A percentile compares a stretch with the other conserved stretches of the same genome.
phyloP scores from a whole-genome alignment of 1,140 invertebrate species.

The Delia radicum region DNA sequence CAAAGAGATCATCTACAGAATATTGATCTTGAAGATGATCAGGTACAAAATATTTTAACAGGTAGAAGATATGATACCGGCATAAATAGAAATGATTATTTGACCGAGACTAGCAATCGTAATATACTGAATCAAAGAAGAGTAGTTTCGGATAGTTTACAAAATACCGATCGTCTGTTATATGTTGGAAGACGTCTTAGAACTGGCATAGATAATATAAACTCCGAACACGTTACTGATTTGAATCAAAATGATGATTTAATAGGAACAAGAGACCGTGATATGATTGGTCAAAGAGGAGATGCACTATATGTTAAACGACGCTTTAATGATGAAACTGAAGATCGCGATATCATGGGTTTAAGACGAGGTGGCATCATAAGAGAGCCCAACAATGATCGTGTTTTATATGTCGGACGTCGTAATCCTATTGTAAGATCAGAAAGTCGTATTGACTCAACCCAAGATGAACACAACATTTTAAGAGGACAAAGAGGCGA shows the following conservation, averaged over 20 bases:
- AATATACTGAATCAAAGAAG: neutral
- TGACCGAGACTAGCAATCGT: neutral
- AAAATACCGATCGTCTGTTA: neutral
- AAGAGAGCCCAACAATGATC: neutral
- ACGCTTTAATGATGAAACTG: too few relatives aligned
- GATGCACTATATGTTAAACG: neutral
- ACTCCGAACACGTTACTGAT: neutral
- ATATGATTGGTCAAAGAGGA: neutral
- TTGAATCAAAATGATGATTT: neutral
- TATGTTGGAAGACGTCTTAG: neutral
- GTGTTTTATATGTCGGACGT: neutral
- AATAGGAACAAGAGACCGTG: neutral
- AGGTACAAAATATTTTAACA: too few relatives aligned
- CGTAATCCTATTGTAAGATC: neutral
- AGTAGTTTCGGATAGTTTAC: neutral
- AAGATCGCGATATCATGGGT: neutral
- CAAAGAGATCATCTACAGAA: neutral
- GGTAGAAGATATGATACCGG: too few relatives aligned
- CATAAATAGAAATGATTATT: too few relatives aligned
- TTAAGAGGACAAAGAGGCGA: neutral
- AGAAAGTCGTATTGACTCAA: neutral
- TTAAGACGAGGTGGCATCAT: neutral
- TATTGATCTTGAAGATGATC: neutral
- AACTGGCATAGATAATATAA: neutral
- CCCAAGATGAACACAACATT: neutral